These are phyloP conservation scores for Tipula vernalis DNA, from an alignment of 2,888 invertebrate species.

Conservation along the genomic window DNA sequence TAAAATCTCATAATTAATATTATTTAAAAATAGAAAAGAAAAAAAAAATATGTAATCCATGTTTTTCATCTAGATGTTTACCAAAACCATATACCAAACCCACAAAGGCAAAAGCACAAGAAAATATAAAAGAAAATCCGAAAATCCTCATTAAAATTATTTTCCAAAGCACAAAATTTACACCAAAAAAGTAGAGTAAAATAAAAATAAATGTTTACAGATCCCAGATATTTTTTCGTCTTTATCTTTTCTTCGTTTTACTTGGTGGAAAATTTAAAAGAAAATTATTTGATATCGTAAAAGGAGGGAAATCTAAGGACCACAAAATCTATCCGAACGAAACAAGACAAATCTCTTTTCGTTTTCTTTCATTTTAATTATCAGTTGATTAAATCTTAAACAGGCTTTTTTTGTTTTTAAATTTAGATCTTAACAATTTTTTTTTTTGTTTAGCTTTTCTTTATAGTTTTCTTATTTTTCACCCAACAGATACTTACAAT, in stretches of 20 bases:
- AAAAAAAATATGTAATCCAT: neutral
- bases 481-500: neutral
- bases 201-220: neutral
- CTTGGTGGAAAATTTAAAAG: neutral
- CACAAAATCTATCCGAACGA: neutral
- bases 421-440: neutral
- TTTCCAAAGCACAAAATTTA: neutral
- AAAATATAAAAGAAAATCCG: neutral
- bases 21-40: neutral
- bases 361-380: neutral
- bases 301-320: neutral
- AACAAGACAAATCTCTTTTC: neutral
- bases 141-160: neutral
- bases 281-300: neutral
- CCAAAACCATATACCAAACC: neutral
- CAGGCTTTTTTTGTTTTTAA: neutral
- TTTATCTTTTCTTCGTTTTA: neutral
- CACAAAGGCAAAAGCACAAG: neutral
- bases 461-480: neutral
- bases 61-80: neutral
- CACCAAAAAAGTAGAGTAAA: neutral
- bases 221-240: neutral
- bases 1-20: neutral
- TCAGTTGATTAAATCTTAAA: neutral
- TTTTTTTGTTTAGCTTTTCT: neutral